Conservation (phyloP, 2,888 invertebrate species). For the Hyles lineata region DNA sequence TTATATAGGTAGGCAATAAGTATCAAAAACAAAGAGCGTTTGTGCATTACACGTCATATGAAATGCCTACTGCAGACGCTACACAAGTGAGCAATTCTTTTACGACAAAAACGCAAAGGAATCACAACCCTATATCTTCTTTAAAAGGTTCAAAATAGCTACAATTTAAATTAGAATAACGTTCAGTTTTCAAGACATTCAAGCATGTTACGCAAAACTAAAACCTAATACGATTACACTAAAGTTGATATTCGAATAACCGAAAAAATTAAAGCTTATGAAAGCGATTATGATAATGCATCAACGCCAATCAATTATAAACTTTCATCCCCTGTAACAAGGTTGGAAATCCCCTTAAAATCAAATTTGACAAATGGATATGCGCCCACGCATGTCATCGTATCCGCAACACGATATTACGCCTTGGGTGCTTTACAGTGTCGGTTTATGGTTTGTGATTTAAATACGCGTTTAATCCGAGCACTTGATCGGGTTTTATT, state of each 20-base stretch:
- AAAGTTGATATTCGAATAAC: background rate
- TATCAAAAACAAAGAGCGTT: constrained; percentile 58
- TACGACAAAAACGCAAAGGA: constrained; percentile 28
- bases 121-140: constrained; percentile 14
- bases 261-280: background rate
- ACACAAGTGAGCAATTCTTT: constrained; percentile 28
- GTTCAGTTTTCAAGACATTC: background rate
- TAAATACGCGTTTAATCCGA: constrained; percentile 53
- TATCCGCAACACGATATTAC: constrained; percentile 66
- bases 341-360: background rate
- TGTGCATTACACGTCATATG: constrained; percentile 60
- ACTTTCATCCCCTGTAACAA: background rate
- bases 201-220: background rate
- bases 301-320: background rate
- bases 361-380: constrained; percentile 19
- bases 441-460: constrained; percentile 57
- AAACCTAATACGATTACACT: background rate
- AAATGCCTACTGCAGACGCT: constrained; percentile 61
- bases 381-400: constrained; percentile 75
- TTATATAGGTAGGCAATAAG: constrained; percentile 50
- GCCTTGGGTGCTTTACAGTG: constrained; percentile 62
- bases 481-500: constrained; percentile 41
- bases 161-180: background rate
- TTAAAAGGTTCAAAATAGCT: constrained; percentile 13
- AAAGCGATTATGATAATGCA: constrained; percentile 18